A percentile compares a stretch with the other conserved stretches of the same genome.
These are phyloP conservation scores for Rhopalosiphum maidis DNA, from an alignment of 1,140 invertebrate genomes.

Conservation along the genomic window DNA sequence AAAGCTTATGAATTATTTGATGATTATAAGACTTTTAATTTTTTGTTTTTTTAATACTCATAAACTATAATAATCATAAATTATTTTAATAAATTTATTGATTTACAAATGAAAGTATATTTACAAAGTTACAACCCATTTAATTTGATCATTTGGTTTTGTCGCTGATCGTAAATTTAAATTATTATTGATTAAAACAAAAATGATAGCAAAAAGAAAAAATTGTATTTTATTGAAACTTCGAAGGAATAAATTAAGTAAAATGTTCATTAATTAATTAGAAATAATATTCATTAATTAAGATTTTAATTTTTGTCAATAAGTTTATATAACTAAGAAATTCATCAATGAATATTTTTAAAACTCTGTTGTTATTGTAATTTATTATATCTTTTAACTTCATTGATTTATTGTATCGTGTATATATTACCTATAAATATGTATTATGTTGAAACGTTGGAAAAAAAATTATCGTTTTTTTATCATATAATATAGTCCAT, in stretches of 20 bases:
- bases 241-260: not conserved
- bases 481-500: not conserved
- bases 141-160: not conserved
- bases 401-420: not conserved
- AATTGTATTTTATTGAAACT: not conserved
- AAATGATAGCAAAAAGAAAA: not conserved
- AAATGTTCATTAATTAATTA: slow-evolving; percentile 13
- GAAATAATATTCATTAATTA: slow-evolving; percentile 19
- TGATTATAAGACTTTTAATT: not conserved
- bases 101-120: not conserved
- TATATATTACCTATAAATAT: slow-evolving; percentile 12
- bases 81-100: not conserved
- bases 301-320: not conserved
- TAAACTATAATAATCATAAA: not conserved
- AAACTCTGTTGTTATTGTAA: slow-evolving; percentile 5
- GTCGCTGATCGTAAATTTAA: not conserved
- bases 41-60: not conserved
- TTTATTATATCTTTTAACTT: not conserved
- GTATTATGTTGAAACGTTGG: not conserved
- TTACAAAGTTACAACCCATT: not conserved
- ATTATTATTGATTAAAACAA: slow-evolving; percentile 6
- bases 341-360: not conserved
- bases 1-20: not conserved
- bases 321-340: not conserved
- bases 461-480: not conserved